Evolutionary conservation across 2,113 vertebrate species (phyloP).

Genomic region (Hypomesus transpacificus): DNA sequence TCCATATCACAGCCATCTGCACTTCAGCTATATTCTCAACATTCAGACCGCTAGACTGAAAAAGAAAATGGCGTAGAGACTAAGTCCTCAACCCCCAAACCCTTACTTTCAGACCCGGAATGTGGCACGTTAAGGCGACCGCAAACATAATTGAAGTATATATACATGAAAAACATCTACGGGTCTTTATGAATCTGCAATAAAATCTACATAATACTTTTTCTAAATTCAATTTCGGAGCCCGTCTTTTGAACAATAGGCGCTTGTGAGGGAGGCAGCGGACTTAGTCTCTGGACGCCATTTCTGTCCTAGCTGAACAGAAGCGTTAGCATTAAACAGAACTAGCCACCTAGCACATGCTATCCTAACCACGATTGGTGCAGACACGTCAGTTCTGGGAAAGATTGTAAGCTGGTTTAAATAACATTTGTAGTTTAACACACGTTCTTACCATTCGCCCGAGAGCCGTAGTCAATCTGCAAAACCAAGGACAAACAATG

Average conservation of each 20-base stretch:
- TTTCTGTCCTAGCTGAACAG: slow-evolving; percentile 77
- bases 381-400: slow-evolving; percentile 15
- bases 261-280: slow-evolving; percentile 89
- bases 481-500: slow-evolving; percentile 54
- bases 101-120: slow-evolving; percentile 86
- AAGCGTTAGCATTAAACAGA: slow-evolving; percentile 5
- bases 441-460: slow-evolving; percentile 87
- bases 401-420: neutral
- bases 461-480: slow-evolving; percentile 89
- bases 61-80: slow-evolving; percentile 99
- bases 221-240: slow-evolving; percentile 54
- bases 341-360: slow-evolving; percentile 43
- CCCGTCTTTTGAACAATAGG: slow-evolving; percentile 95
- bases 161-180: slow-evolving; percentile 57
- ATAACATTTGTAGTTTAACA: slow-evolving; percentile 1
- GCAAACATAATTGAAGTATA: slow-evolving; percentile 7
- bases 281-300: slow-evolving; percentile 99
- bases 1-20: slow-evolving; percentile 60
- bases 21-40: slow-evolving; percentile 56
- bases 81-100: slow-evolving; percentile 99
- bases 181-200: slow-evolving; percentile 28
- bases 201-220: slow-evolving; percentile 14
- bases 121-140: slow-evolving; percentile 34
- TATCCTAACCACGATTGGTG: slow-evolving; percentile 9
- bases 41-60: slow-evolving; percentile 74